Conservation (phyloP, 2,888 invertebrate species). For the Masnerella sp. region DNA sequence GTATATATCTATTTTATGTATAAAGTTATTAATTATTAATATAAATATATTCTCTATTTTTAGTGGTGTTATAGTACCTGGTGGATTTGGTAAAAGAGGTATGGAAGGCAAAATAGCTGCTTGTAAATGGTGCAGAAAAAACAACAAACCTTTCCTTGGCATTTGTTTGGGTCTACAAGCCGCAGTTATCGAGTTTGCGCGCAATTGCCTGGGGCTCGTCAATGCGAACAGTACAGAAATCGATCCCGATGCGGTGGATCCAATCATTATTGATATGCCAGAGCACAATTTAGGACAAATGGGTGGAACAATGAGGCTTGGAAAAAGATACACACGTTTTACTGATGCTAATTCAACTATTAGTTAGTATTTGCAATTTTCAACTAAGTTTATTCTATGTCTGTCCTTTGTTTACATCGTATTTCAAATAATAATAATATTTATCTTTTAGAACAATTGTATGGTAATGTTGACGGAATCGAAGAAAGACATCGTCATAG, state of each 20-base stretch:
- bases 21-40: too few species aligned
- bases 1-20: neutral
- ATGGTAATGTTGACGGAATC: slow-evolving; percentile 86
- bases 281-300: slow-evolving; percentile 95
- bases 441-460: slow-evolving; percentile 82
- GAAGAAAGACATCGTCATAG: slow-evolving; percentile 98
- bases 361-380: slow-evolving; percentile 81
- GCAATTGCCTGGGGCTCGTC: slow-evolving; percentile 87
- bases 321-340: slow-evolving; percentile 93
- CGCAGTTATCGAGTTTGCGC: slow-evolving; percentile 95
- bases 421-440: neutral
- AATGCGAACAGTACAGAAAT: slow-evolving; percentile 94
- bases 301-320: slow-evolving; percentile 99
- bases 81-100: slow-evolving; percentile 97
- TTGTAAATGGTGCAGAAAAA: slow-evolving; percentile 94
- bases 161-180: slow-evolving; percentile 99
- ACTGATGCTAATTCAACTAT: slow-evolving; percentile 80
- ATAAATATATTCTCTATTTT: slow-evolving; percentile 45
- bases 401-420: slow-evolving; percentile 9
- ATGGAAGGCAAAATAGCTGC: slow-evolving; percentile 97
- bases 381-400: too few species aligned
- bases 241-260: slow-evolving; percentile 84
- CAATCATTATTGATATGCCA: slow-evolving; percentile 98
- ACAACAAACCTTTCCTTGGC: slow-evolving; percentile 94
- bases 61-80: slow-evolving; percentile 96